These are phyloP conservation scores for Vidua chalybeata DNA, from an alignment of 2,113 vertebrate species.

Conservation along the genomic window DNA sequence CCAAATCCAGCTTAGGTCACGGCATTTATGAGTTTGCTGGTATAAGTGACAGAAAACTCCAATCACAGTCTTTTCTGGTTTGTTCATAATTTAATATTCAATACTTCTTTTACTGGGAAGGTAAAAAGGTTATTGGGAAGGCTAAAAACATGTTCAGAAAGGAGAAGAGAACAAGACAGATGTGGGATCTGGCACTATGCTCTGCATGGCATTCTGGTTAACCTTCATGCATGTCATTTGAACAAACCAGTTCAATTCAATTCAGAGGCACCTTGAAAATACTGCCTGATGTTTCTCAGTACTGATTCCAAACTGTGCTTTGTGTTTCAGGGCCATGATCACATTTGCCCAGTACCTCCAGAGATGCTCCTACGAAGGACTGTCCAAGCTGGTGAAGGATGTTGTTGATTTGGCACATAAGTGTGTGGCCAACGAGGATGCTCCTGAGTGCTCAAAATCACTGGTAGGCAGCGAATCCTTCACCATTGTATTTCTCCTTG, in stretches of 20 bases:
- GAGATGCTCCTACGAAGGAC: conserved; percentile 42
- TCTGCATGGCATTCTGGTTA: neutral
- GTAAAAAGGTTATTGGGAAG: neutral
- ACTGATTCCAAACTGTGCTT: neutral
- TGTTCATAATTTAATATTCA: neutral
- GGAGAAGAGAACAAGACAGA: neutral
- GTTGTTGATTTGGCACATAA: conserved; percentile 63
- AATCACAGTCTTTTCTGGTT: neutral
- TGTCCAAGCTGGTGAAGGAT: conserved; percentile 44
- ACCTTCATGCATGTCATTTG: neutral
- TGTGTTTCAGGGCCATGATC: conserved; percentile 64
- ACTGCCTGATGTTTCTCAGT: neutral
- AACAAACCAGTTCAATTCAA: neutral
- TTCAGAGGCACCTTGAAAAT: neutral
- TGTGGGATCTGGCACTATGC: neutral
- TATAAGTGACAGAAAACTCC: neutral
- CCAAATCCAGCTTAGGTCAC: neutral
- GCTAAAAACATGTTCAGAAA: neutral
- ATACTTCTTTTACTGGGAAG: neutral
- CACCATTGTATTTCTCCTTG: accelerated
- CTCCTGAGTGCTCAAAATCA: conserved; percentile 43
- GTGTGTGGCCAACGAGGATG: conserved; percentile 61
- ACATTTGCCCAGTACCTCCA: conserved; percentile 74
- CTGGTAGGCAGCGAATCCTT: conserved; percentile 54
- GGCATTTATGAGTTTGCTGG: neutral